Conservation (phyloP, 2,888 invertebrate genomes). For the Orthonychiurus folsomi region DNA sequence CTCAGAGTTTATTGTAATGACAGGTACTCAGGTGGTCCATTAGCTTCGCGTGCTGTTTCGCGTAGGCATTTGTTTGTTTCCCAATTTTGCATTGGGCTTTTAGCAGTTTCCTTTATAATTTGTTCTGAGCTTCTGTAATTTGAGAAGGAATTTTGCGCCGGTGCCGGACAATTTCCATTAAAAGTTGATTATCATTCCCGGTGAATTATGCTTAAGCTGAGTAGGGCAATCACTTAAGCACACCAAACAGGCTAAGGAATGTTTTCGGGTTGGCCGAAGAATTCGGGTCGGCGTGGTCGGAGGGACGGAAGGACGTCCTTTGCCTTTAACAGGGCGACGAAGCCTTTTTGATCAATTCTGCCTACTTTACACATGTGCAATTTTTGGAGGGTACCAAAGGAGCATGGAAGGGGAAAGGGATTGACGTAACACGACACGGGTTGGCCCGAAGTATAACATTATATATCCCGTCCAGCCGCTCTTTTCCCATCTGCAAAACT, state of each 20-base stretch:
- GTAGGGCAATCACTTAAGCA: neutral
- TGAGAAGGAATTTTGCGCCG: neutral
- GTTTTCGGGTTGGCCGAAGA: neutral
- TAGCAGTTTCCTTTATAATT: neutral
- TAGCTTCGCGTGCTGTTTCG: no score
- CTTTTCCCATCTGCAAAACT: neutral
- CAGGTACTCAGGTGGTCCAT: no score
- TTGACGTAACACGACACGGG: neutral
- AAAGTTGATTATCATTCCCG: no score
- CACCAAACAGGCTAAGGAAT: neutral
- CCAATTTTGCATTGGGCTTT: neutral
- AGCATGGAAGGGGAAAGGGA: neutral
- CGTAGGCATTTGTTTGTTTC: neutral
- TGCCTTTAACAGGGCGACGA: no score
- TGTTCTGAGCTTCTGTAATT: neutral
- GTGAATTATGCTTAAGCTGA: neutral
- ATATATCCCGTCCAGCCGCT: neutral
- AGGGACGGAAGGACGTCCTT: neutral
- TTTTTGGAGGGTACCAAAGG: neutral
- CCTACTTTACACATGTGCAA: neutral
- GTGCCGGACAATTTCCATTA: no score
- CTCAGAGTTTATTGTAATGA: neutral
- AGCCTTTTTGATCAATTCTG: neutral
- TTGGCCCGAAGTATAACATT: neutral
- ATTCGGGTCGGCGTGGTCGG: neutral